phyloP scores from a whole-genome alignment of 1,140 invertebrate genomes.

The Hyles vespertilio region DNA sequence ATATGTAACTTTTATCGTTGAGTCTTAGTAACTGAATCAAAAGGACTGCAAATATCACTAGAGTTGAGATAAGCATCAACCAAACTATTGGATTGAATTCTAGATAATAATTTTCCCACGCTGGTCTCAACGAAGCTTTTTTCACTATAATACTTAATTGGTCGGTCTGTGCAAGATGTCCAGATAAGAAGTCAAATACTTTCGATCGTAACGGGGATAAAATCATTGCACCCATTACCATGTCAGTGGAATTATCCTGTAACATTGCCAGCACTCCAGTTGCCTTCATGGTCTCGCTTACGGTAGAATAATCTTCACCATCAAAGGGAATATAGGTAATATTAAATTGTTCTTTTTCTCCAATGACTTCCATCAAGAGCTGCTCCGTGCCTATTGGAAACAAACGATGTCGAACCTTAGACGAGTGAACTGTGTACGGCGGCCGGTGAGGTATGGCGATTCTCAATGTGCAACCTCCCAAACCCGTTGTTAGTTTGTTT shows the following conservation, averaged over 20 bases:
- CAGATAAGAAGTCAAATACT: constrained; percentile 36
- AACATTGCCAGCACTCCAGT: constrained; percentile 32
- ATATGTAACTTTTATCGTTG: constrained; percentile 29
- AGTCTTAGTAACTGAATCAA: too few species aligned
- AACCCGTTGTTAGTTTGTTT: constrained; percentile 23
- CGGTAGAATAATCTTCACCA: constrained; percentile 29
- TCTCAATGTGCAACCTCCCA: constrained; percentile 34
- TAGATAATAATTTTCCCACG: too few species aligned
- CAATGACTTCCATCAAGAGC: constrained; percentile 25
- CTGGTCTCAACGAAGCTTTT: too few species aligned
- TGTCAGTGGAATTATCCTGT: constrained; percentile 32
- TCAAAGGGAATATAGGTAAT: constrained; percentile 32
- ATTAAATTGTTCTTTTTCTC: constrained; percentile 38
- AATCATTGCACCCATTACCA: constrained; percentile 42
- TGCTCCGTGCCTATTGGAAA: too few species aligned
- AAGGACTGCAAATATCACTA: too few species aligned
- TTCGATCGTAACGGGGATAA: constrained; percentile 28
- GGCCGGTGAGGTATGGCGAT: constrained; percentile 26
- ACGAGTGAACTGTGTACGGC: too few species aligned
- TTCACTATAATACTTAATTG: constrained; percentile 40
- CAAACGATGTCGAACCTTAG: too few species aligned
- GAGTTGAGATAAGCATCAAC: too few species aligned
- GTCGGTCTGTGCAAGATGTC: constrained; percentile 35
- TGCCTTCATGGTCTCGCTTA: constrained; percentile 28
- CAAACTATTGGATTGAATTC: too few species aligned